phyloP scores from a whole-genome alignment of 2,888 invertebrate species.

The Mycalesis mineus region DNA sequence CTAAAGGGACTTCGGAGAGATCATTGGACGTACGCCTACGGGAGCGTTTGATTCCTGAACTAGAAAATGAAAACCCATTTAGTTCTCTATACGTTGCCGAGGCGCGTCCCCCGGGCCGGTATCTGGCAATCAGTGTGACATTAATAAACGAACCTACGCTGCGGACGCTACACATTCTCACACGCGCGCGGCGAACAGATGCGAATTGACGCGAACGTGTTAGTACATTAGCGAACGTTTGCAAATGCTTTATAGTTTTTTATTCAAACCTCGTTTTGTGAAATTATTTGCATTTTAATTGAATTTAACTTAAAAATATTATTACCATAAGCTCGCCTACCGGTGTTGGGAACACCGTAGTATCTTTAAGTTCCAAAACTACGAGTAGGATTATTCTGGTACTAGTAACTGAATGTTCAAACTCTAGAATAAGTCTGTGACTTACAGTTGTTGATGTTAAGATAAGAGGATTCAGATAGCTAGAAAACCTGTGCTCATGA shows the following conservation, averaged over 20 bases:
- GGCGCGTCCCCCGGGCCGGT: constrained; percentile 43
- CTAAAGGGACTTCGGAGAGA: constrained; percentile 48
- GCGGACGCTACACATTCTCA: constrained; percentile 27
- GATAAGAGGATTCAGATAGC: too few relatives aligned
- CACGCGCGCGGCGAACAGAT: background rate
- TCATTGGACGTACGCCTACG: constrained; percentile 47
- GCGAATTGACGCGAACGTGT: background rate
- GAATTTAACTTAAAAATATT: too few relatives aligned
- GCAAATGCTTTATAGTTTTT: background rate
- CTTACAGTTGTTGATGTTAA: too few relatives aligned
- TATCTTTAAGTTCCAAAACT: too few relatives aligned
- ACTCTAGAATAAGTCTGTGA: too few relatives aligned
- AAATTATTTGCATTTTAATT: too few relatives aligned
- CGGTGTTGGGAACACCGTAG: too few relatives aligned
- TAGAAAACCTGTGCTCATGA: too few relatives aligned
- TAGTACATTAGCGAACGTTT: background rate
- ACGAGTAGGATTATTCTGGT: too few relatives aligned
- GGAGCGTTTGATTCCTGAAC: constrained; percentile 68
- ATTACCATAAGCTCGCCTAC: too few relatives aligned
- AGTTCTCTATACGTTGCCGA: constrained; percentile 47
- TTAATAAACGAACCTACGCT: constrained; percentile 65
- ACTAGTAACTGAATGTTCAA: too few relatives aligned
- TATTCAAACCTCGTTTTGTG: too few relatives aligned
- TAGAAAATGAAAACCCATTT: constrained; percentile 74
- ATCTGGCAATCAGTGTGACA: constrained; percentile 55